Percentiles rank a stretch among this genome's conserved stretches.
These are phyloP conservation scores for Syngnathoides biaculeatus DNA, from an alignment of 2,113 vertebrate species.

Conservation along the genomic window DNA sequence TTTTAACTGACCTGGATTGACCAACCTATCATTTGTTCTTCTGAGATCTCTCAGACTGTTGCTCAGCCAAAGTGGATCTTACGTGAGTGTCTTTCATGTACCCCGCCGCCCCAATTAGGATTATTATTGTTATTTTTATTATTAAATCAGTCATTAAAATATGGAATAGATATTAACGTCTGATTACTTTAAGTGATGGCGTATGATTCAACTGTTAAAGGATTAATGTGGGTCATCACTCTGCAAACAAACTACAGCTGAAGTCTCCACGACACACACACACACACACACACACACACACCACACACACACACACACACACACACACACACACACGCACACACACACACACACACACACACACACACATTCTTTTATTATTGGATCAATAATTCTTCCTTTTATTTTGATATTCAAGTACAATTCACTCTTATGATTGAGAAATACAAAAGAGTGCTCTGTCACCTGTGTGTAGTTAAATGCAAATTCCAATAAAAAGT, in stretches of 20 bases:
- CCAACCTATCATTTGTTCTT: conserved; percentile 2
- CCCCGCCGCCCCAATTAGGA: not conserved
- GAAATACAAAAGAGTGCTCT: not conserved
- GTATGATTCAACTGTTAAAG: conserved; percentile 18
- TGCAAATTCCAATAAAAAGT: not conserved
- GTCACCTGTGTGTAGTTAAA: not conserved
- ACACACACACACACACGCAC: not conserved
- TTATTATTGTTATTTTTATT: not conserved
- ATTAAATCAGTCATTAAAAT: not conserved
- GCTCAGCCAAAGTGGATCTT: conserved; percentile 15
- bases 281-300: not conserved
- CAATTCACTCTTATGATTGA: not conserved
- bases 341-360: too few relatives aligned
- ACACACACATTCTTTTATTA: not conserved
- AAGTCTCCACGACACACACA: not conserved
- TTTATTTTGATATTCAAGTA: not conserved
- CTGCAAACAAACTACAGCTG: conserved; percentile 7
- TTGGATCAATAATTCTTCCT: not conserved
- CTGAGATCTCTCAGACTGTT: not conserved
- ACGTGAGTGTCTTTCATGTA: conserved; percentile 27
- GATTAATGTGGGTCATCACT: conserved; percentile 37
- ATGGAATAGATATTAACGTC: not conserved
- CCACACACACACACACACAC: not conserved
- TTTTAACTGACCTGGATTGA: not conserved
- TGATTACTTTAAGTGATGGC: not conserved